Conservation (phyloP, 2,113 vertebrate species). For the Setophaga kirtlandii region DNA sequence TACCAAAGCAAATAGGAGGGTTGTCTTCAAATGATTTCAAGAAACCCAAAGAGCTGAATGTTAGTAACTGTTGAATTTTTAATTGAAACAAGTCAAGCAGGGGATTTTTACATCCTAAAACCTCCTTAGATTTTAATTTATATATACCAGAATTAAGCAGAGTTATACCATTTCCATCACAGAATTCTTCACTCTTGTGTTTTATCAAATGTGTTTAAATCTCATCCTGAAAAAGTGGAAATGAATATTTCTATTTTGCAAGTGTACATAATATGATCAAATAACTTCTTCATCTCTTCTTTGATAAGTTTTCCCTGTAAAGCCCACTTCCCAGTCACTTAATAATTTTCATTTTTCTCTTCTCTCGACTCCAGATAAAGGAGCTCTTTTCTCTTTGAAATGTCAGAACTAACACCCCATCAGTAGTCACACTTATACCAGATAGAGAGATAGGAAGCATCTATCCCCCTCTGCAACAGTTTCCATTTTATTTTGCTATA, state of each 20-base stretch:
- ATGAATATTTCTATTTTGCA: background rate
- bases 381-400: background rate
- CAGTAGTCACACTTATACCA: background rate
- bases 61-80: background rate
- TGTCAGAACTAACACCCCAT: background rate
- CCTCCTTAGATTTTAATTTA: background rate
- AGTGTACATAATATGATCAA: background rate
- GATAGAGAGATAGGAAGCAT: background rate
- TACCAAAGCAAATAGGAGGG: background rate
- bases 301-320: background rate
- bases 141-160: background rate
- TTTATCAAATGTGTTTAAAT: background rate
- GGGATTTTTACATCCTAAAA: background rate
- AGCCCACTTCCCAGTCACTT: background rate
- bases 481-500: background rate
- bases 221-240: background rate
- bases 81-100: background rate
- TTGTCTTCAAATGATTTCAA: background rate
- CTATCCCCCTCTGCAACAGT: background rate
- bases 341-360: background rate
- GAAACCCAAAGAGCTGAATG: background rate
- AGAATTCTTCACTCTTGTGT: background rate
- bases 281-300: background rate
- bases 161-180: background rate
- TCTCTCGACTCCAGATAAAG: background rate